phyloP scores from a whole-genome alignment of 1,140 invertebrate species.

The Megalonaias nervosa region DNA sequence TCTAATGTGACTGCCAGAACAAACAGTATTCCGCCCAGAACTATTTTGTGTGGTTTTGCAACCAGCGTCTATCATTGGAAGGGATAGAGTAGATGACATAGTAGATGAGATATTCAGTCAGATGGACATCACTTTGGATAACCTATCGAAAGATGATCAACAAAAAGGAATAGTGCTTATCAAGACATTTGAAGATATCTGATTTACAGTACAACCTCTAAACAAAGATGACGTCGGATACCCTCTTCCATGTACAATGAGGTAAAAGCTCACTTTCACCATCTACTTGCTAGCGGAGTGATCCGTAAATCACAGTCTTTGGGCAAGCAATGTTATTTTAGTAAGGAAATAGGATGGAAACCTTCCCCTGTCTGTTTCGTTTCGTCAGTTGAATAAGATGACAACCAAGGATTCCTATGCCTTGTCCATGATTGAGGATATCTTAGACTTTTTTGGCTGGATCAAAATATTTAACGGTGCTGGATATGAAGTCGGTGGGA shows the following conservation, averaged over 20 bases:
- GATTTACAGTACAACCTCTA: neutral
- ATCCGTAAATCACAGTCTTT: slow-evolving; percentile 9
- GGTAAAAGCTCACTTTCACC: too few species aligned
- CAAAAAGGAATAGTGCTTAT: slow-evolving; percentile 3
- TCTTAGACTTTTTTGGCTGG: neutral
- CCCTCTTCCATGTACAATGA: too few species aligned
- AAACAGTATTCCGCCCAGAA: slow-evolving; percentile 13
- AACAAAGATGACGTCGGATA: neutral
- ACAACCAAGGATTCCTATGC: slow-evolving; percentile 2
- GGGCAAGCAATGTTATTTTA: slow-evolving; percentile 7
- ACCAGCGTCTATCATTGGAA: too few species aligned
- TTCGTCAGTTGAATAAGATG: neutral
- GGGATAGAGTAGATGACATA: too few species aligned
- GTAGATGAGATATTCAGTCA: slow-evolving; percentile 24
- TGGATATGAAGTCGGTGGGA: too few species aligned
- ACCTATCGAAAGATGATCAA: neutral
- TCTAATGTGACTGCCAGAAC: slow-evolving; percentile 15
- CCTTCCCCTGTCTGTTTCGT: neutral
- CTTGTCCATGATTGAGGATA: neutral
- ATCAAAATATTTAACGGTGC: too few species aligned
- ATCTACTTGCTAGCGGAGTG: too few species aligned
- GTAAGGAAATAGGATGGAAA: slow-evolving; percentile 23
- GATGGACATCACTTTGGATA: slow-evolving; percentile 10
- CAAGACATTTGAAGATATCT: slow-evolving; percentile 8
- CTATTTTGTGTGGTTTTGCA: slow-evolving; percentile 15